A percentile compares a stretch with the other conserved stretches of the same genome.
phyloP scores from a whole-genome alignment of 2,113 vertebrate genomes.

The Cacatua alba region DNA sequence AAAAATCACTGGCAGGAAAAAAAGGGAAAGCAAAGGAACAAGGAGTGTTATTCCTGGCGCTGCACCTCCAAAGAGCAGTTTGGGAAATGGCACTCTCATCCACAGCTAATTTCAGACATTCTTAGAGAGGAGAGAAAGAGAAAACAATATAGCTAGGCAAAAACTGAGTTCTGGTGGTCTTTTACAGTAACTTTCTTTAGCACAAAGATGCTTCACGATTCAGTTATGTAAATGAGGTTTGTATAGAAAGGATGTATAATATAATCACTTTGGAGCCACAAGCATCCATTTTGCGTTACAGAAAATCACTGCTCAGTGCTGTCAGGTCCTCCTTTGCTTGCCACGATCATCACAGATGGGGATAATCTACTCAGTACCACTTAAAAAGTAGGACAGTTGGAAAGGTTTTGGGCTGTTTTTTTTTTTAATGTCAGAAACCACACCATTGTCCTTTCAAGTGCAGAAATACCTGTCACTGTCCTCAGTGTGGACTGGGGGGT shows the following conservation, averaged over 20 bases:
- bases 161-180: constrained; percentile 17
- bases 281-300: constrained; percentile 45
- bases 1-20: constrained; percentile 5
- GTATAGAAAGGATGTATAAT: constrained; percentile 21
- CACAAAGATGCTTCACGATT: constrained; percentile 20
- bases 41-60: neutral
- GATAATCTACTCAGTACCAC: neutral
- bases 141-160: neutral
- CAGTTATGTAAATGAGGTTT: constrained; percentile 26
- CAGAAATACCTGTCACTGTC: neutral
- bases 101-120: neutral
- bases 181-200: constrained; percentile 62
- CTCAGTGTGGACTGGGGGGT: rapidly evolving
- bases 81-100: neutral
- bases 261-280: constrained; percentile 38
- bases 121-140: neutral
- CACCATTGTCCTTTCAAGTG: neutral
- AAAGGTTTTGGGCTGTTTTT: neutral
- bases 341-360: neutral
- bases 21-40: neutral
- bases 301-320: constrained; percentile 50
- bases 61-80: neutral
- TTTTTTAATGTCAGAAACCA: neutral
- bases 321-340: constrained; percentile 11
- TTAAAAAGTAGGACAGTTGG: neutral